Base-by-base conservation (phyloP, 92 coral and sea anemone genomes). In the Ricordea florida region DNA sequence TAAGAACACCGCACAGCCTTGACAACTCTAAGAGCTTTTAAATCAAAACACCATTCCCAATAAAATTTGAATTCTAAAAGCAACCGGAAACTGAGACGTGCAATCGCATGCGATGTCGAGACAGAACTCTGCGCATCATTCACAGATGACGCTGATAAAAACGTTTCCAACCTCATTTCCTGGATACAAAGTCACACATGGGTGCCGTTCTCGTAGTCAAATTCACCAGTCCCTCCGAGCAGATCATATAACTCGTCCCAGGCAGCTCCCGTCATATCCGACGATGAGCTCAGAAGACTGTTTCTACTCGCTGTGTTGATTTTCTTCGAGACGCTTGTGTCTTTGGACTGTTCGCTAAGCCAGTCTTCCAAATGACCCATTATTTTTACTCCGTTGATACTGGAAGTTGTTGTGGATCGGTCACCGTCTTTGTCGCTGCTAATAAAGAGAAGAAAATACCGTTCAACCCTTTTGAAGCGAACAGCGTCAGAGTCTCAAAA, bases 321-420 rank as follows among this genome's bases (percentile, higher is more conserved):
- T 35, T 66, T 81, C 24, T 79, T 87, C 1, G 88, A 57, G 10
- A 82, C 50, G 55, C 63, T 78, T 17, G 82, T 40, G 55, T 82
- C 84, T 60, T 84, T 85, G 5, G 97, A 83, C 49, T 83, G 97
- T 57, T 92, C 97, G 27, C 91, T 82, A 3, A 88, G 41, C 98
- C 98, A 94, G 47, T 88, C 97, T 17, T 94, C 97, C 28, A 92
- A 55, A 35, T 94, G 94, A 32, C 85, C 93, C 27, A 88, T 82
- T 35, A 84, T 91, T 34, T 64, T 78, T 46, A 87, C 52, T 40
- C 91, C 97, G 66, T 90, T 81, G 63, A 73, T 62, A 72, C 83
- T 75, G 57, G 74, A 81, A 40, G 72, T 45, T 47, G 76, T 79
- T 50, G n/a, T n/a, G n/a, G 88, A 83, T 31, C 82, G 62, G 67